Evolutionary conservation across 2,113 vertebrate species (phyloP), one percentile per base, ranked within the genome.

Genomic region (Nycticryphes semicollaris): DNA sequence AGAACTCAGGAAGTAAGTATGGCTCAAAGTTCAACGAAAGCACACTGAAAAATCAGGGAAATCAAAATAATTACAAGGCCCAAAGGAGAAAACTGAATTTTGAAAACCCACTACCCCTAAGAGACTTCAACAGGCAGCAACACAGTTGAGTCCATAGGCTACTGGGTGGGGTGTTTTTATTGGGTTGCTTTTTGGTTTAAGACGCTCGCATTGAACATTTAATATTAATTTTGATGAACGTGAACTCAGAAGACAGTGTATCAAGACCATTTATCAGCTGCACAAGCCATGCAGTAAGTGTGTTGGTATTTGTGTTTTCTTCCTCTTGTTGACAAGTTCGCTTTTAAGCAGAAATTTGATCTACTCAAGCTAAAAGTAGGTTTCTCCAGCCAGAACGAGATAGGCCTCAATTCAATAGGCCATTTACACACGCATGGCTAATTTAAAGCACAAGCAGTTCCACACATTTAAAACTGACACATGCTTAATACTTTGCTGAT

Each of bases 291-390:
- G 89, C 93, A 95, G 69, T 16, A 66, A 63, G 74, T 5, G 53
- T 37, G 92, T 24, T 54, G 67, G 37, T 43, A 21, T 57, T 48
- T 70, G 56, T 76, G 59, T 79, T 82, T 86, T 79, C 66, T 75
- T 73, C 83, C 68, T 74, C 53, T 47, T 68, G 92, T 80, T 84
- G 96, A 89, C 73, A 77, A 86, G 77, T 43, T 95, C 62, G 67
- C 78, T 85, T 82, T 77, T 56, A 81, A 76, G 84, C 68, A 87
- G 93, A 68, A 91, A 93, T 75, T 54, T 48, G n/a, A 90, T 90
- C 93, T 94, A 54, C 87, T 79, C 90, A 93, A 70, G 95, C 93
- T 86, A 79, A 62, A 87, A 79, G 43, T 19, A 93, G 93, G 72
- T 64, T 83, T 86, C 84, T 86, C 70, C 93, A 95, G 96, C 74